A percentile compares a stretch with the other conserved stretches of the same genome.
phyloP scores from a whole-genome alignment of 2,888 invertebrate species.

The Junonia oenone region DNA sequence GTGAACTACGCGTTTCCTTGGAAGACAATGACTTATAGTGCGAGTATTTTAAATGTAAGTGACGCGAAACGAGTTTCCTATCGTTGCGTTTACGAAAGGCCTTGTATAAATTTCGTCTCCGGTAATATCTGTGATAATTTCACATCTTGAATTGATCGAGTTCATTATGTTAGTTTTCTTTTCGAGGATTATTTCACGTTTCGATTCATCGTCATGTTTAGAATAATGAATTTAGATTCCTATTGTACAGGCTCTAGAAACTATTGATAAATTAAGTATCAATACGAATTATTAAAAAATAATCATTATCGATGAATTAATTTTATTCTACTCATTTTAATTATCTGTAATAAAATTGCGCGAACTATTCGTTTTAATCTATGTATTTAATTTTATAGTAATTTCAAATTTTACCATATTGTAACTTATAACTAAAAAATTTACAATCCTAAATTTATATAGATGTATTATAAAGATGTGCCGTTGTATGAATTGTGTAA shows the following conservation, averaged over 20 bases:
- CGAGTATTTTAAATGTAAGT: slow-evolving; percentile 4
- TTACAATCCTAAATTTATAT: slow-evolving; percentile 18
- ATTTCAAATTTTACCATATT: slow-evolving; percentile 4
- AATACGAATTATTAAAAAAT: slow-evolving; percentile 27
- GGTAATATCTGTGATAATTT: slow-evolving; percentile 50
- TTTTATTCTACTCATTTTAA: slow-evolving; percentile 21
- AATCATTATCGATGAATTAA: slow-evolving; percentile 12
- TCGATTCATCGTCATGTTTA: slow-evolving; percentile 10
- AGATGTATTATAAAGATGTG: slow-evolving; percentile 12
- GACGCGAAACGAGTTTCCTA: slow-evolving; percentile 2
- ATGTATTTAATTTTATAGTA: slow-evolving; percentile 1
- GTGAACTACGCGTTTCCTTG: background rate
- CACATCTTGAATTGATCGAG: slow-evolving; percentile 30
- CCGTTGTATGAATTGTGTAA: slow-evolving; percentile 18
- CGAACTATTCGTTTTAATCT: slow-evolving; percentile 2
- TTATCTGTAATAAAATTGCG: slow-evolving; percentile 4
- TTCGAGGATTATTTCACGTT: background rate
- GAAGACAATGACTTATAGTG: background rate
- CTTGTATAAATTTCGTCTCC: slow-evolving; percentile 18
- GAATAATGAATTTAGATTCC: slow-evolving; percentile 23
- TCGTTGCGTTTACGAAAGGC: slow-evolving; percentile 12
- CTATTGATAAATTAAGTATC: slow-evolving; percentile 18
- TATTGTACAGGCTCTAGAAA: slow-evolving; percentile 24
- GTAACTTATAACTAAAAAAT: slow-evolving; percentile 2
- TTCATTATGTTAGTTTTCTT: slow-evolving; percentile 6